phyloP scores from a whole-genome alignment of 2,113 vertebrate species.

The Protomyctophum bolini region DNA sequence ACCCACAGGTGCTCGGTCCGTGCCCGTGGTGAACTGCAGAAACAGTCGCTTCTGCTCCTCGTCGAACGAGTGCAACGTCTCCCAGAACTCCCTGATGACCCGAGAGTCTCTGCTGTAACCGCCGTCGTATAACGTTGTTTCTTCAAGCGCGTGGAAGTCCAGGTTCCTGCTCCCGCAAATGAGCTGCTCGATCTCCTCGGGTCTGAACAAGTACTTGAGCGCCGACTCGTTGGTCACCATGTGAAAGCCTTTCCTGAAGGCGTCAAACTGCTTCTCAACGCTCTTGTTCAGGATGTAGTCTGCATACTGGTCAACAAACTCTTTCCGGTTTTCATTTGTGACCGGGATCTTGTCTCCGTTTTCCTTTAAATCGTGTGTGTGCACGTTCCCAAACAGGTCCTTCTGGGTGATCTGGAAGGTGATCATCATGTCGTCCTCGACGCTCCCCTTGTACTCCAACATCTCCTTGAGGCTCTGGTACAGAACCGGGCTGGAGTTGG shows the following conservation, averaged over 20 bases:
- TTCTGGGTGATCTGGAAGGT: slow-evolving; percentile 98
- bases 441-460: slow-evolving; percentile 92
- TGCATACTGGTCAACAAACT: slow-evolving; percentile 95
- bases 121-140: slow-evolving; percentile 97
- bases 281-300: slow-evolving; percentile 98
- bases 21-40: slow-evolving; percentile 98
- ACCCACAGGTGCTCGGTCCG: slow-evolving; percentile 95
- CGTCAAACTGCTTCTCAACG: slow-evolving; percentile 98
- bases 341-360: slow-evolving; percentile 97
- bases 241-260: slow-evolving; percentile 98
- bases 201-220: slow-evolving; percentile 96
- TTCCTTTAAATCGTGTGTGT: slow-evolving; percentile 96
- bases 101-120: slow-evolving; percentile 93
- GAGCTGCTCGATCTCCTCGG: slow-evolving; percentile 97
- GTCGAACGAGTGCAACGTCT: slow-evolving; percentile 94
- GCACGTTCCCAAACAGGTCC: slow-evolving; percentile 95
- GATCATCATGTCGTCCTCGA: slow-evolving; percentile 99
- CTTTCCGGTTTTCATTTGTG: slow-evolving; percentile 97
- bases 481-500: slow-evolving; percentile 97
- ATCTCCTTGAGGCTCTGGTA: slow-evolving; percentile 95
- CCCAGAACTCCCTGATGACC: slow-evolving; percentile 98
- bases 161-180: slow-evolving; percentile 99
- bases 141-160: slow-evolving; percentile 97
- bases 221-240: slow-evolving; percentile 99
- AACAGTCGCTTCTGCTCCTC: slow-evolving; percentile 98